Base-by-base conservation (phyloP, 2,888 invertebrate genomes). In the Arge pagana region DNA sequence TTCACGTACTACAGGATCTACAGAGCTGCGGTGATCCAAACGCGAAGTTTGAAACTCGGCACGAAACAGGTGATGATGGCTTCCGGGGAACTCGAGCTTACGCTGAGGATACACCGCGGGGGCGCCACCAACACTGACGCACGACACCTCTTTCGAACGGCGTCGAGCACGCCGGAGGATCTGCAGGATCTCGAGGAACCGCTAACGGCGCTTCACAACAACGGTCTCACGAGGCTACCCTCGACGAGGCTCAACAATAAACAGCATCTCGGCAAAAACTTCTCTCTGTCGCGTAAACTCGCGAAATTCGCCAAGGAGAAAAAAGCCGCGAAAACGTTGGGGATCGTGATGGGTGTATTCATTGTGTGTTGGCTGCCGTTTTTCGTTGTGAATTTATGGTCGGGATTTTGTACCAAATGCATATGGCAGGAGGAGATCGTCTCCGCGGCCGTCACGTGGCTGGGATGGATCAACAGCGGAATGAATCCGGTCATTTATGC, bases 401-500 rank as follows among this genome's bases (percentile, higher is more conserved):
- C 92, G 37, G 96, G 95, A 13, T 89, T 97, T 71, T 93, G 94
- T 77, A 83, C 87, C 56, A 84, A 87, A 67, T 94, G 94, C 78
- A 91, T 94, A 63, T 86, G 89, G 77, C 88, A 92, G 70, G 92
- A 92, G 72, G 90, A 93, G 77, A 85, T 93, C 53, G 89, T 94
- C 21, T 88, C 89, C 58, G 90, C 92, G 33, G 85, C 94, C 53
- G 93, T 94, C 54, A 93, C 93, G 61, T 95, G 95, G 95, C 83
- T 94, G 33, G 95, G 95, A 48, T 95, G 94, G 94, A 91, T 94
- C 76, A 95, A 95, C 79, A 93, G 93, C 39, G 90, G 93, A 56
- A 95, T 95, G 94, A 95, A 95, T 81, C 96, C 96, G 0, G 93
- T 96, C 61, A 97, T 97, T 72, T 97, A 97, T 77, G 96, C 96